Evolutionary conservation across 2,888 invertebrate species (phyloP).

Genomic region (Netelia melanura): DNA sequence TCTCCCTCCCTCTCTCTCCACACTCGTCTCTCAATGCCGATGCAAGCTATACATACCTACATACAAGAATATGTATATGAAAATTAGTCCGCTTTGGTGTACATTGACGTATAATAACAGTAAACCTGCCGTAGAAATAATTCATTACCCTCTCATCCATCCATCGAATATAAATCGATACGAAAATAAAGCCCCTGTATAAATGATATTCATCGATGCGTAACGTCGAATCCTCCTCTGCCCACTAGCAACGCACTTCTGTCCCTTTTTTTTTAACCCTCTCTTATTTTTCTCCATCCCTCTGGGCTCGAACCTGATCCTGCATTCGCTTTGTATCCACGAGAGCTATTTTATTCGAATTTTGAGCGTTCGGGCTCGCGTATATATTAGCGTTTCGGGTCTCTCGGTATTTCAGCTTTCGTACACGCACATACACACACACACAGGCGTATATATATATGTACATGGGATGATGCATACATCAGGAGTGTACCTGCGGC

Average conservation of each 20-base stretch:
- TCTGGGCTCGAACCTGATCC: background rate
- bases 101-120: constrained; percentile 1
- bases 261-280: background rate
- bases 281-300: background rate
- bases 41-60: background rate
- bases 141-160: constrained; percentile 57
- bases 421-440: constrained; percentile 6
- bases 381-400: constrained; percentile 19
- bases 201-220: constrained; percentile 45
- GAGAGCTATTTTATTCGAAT: constrained; percentile 39
- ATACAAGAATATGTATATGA: background rate
- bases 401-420: background rate
- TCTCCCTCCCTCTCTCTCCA: background rate
- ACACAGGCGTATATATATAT: background rate
- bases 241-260: background rate
- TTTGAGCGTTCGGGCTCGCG: background rate
- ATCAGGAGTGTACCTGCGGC: background rate
- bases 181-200: constrained; percentile 35
- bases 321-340: constrained; percentile 19
- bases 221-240: constrained; percentile 17
- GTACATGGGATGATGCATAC: constrained; percentile 9
- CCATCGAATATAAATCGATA: constrained; percentile 33
- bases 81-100: constrained; percentile 28
- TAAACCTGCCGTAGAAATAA: constrained; percentile 53
- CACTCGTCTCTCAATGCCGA: background rate